phyloP scores from a whole-genome alignment of 1,140 invertebrate genomes.

The Glossosoma conforme region DNA sequence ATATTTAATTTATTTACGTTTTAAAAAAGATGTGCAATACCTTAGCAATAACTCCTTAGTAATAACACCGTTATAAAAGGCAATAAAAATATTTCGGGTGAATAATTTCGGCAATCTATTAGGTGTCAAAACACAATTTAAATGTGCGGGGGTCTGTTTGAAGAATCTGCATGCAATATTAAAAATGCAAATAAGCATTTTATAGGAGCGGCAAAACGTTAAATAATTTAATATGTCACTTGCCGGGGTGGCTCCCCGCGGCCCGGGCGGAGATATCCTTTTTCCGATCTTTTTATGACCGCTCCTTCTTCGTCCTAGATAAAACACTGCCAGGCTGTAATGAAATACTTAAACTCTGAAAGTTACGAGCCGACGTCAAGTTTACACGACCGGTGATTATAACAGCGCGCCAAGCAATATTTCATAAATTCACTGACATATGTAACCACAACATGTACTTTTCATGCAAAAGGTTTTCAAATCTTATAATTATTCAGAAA shows the following conservation, averaged over 20 bases:
- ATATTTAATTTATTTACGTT: no score
- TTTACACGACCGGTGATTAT: no score
- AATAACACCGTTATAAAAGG: no score
- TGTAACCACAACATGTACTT: not conserved
- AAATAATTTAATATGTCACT: slow-evolving; percentile 27
- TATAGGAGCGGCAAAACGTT: slow-evolving; percentile 19
- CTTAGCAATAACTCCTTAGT: no score
- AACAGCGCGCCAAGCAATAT: no score
- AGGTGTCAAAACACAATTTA: no score
- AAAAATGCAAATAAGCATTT: slow-evolving; percentile 32
- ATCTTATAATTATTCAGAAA: no score
- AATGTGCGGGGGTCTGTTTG: slow-evolving; percentile 10
- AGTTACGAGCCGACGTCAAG: slow-evolving; percentile 9
- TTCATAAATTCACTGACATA: no score
- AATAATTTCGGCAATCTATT: no score
- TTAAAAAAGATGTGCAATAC: no score
- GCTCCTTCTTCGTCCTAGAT: slow-evolving; percentile 13
- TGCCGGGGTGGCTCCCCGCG: not conserved
- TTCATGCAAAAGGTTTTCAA: no score
- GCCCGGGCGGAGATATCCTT: slow-evolving; percentile 7
- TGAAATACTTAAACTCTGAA: slow-evolving; percentile 27
- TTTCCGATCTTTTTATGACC: slow-evolving; percentile 26
- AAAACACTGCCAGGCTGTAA: slow-evolving; percentile 23
- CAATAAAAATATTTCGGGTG: no score
- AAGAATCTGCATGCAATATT: slow-evolving; percentile 27